A percentile compares a stretch with the other conserved stretches of the same genome.
Evolutionary conservation across 1,140 invertebrate genomes (phyloP).

Genomic region (Drosophila sp.): DNA sequence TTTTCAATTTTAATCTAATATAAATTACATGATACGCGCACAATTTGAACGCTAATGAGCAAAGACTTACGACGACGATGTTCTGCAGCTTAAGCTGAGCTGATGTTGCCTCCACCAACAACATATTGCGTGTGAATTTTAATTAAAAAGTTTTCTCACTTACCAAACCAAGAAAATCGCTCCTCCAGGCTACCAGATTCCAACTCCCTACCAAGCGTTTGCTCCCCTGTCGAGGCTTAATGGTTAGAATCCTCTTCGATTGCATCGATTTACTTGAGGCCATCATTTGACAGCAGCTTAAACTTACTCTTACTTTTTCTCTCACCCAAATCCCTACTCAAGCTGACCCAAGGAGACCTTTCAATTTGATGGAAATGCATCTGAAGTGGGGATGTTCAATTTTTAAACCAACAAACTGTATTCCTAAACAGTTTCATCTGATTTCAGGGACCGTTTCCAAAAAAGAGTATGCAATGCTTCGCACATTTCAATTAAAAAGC

Average conservation of each 20-base stretch:
- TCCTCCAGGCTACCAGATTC: not conserved
- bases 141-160: constrained; percentile 79
- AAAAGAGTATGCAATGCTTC: constrained; percentile 26
- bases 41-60: constrained; percentile 79
- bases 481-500: constrained; percentile 61
- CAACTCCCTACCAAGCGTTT: constrained; percentile 46
- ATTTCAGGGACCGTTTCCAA: not conserved
- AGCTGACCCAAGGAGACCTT: not conserved
- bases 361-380: not conserved
- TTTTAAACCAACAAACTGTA: too few relatives aligned
- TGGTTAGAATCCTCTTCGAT: constrained; percentile 44
- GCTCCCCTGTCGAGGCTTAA: constrained; percentile 22
- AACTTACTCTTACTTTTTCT: constrained; percentile 42
- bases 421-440: too few relatives aligned
- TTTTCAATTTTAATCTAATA: constrained; percentile 78
- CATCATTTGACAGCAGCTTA: constrained; percentile 45
- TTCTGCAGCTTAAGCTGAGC: constrained; percentile 16
- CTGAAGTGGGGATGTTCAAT: too few relatives aligned
- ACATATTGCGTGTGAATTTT: constrained; percentile 82
- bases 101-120: constrained; percentile 70
- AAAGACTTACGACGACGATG: constrained; percentile 29
- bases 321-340: constrained; percentile 1
- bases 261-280: constrained; percentile 68
- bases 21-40: constrained; percentile 79
- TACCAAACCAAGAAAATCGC: constrained; percentile 70